phyloP scores from a whole-genome alignment of 2,113 vertebrate genomes.

The Candoia aspera region DNA sequence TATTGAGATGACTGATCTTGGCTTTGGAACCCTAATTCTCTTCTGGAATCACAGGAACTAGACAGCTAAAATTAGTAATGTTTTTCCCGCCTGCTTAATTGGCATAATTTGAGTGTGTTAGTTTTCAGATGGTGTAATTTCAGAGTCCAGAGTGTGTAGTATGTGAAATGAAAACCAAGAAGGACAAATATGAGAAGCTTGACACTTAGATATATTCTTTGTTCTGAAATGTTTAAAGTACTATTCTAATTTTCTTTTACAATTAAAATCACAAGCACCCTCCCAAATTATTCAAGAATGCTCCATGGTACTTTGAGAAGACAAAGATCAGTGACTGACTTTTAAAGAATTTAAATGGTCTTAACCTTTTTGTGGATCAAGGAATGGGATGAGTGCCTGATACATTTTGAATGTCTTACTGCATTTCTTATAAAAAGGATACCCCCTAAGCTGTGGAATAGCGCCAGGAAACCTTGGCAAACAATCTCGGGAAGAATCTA shows the following conservation, averaged over 20 bases:
- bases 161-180: neutral
- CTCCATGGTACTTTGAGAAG: neutral
- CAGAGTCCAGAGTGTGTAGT: neutral
- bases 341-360: neutral
- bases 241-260: neutral
- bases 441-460: neutral
- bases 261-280: neutral
- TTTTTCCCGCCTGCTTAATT: neutral
- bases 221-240: neutral
- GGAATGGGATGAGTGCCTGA: neutral
- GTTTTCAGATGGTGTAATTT: slow-evolving; percentile 1
- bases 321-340: neutral
- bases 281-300: neutral
- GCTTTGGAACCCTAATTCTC: neutral
- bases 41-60: neutral
- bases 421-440: neutral
- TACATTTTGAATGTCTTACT: neutral
- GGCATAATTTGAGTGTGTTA: neutral
- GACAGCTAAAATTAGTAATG: neutral
- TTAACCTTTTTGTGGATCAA: neutral
- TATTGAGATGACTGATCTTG: neutral
- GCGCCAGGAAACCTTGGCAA: neutral
- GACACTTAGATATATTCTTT: neutral
- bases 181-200: neutral
- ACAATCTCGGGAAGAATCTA: neutral